Conservation (phyloP, 2,113 vertebrate species). For the Galemys pyrenaicus region DNA sequence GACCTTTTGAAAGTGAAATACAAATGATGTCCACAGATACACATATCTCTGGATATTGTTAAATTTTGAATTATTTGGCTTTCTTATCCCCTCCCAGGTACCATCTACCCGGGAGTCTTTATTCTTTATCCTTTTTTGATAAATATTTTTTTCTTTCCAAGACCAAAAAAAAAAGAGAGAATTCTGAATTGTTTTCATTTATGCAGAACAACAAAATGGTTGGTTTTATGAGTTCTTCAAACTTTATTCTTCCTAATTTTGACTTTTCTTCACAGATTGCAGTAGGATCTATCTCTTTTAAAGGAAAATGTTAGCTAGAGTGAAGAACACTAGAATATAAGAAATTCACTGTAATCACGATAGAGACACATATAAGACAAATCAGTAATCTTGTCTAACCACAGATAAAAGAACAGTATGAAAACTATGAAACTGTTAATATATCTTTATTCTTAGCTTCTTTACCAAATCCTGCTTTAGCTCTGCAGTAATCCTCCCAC, state of each 20-base stretch:
- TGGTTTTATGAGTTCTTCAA: conserved; percentile 2
- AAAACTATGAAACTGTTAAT: not conserved
- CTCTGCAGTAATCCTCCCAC: not conserved
- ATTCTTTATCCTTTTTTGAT: no score
- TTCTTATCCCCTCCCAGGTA: no score
- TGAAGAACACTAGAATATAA: not conserved
- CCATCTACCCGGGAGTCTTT: no score
- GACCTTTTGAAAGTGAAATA: not conserved
- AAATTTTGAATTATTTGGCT: not conserved
- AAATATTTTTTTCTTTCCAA: no score
- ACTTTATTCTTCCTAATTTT: not conserved
- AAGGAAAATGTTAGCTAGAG: not conserved
- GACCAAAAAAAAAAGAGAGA: no score
- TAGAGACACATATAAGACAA: not conserved
- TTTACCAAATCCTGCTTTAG: not conserved
- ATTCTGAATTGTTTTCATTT: no score
- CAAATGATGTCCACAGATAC: not conserved
- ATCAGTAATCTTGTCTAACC: not conserved
- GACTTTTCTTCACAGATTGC: not conserved
- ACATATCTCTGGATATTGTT: not conserved
- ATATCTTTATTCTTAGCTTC: not conserved
- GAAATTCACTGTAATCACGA: not conserved
- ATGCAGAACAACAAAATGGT: not conserved
- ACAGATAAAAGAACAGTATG: not conserved
- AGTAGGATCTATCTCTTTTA: not conserved